Percentiles rank a stretch among this genome's conserved stretches.
Conservation (phyloP, 2,888 invertebrate genomes). For the Pachydiplax longipennis region DNA sequence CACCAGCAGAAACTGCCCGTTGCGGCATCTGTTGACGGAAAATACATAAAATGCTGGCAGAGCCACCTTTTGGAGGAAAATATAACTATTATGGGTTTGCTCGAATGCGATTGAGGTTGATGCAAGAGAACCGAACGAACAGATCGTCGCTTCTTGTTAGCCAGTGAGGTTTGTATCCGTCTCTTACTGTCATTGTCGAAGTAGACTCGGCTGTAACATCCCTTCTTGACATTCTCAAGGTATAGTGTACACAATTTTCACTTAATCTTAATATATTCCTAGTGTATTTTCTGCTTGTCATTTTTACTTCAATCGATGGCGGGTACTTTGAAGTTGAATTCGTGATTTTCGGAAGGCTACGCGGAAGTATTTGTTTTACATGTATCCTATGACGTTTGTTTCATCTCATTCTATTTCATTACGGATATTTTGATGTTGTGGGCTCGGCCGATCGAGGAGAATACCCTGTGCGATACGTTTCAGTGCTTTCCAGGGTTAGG, state of each 20-base stretch:
- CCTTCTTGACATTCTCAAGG: background rate
- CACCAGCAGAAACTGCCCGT: background rate
- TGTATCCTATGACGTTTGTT: background rate
- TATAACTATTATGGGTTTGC: background rate
- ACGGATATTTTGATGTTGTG: background rate
- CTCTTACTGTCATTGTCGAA: background rate
- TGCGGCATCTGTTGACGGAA: background rate
- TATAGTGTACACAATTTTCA: background rate
- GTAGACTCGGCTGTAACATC: background rate
- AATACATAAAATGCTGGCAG: background rate
- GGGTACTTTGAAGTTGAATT: conserved; percentile 35
- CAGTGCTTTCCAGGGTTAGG: background rate
- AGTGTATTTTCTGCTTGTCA: background rate
- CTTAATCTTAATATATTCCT: background rate
- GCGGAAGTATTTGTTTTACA: background rate
- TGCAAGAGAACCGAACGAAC: conserved; percentile 15
- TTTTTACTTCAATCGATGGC: background rate
- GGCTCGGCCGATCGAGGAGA: too few species aligned
- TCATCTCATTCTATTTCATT: background rate
- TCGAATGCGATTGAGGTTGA: background rate
- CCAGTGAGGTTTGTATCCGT: conserved; percentile 4
- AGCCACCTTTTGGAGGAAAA: background rate
- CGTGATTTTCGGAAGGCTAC: background rate
- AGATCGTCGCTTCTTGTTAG: background rate
- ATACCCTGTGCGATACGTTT: background rate